These are phyloP conservation scores for Emydocephalus ijimae DNA, from an alignment of 2,113 vertebrate genomes.

Conservation along the genomic window DNA sequence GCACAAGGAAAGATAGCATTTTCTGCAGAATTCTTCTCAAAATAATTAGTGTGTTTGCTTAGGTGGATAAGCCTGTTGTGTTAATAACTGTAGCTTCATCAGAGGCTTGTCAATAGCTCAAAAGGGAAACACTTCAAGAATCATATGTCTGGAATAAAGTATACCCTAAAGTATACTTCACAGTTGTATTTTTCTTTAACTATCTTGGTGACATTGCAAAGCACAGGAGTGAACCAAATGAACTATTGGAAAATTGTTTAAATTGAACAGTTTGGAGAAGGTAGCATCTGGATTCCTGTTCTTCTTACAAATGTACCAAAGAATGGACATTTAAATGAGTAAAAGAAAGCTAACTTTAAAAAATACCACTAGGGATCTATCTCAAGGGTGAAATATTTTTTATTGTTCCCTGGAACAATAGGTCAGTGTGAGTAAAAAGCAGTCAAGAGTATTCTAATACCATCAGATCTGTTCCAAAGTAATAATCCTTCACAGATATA, in stretches of 20 bases:
- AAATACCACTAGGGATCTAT: constrained; percentile 23
- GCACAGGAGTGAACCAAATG: constrained; percentile 40
- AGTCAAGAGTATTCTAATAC: background rate
- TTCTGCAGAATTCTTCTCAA: constrained; percentile 35
- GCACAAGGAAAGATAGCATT: constrained; percentile 44
- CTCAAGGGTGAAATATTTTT: constrained; percentile 1
- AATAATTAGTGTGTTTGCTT: constrained; percentile 35
- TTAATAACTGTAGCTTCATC: constrained; percentile 39
- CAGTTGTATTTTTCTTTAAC: constrained; percentile 48
- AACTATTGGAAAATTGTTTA: constrained; percentile 37
- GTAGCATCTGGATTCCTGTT: background rate
- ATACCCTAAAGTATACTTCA: constrained; percentile 31
- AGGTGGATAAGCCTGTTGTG: constrained; percentile 39
- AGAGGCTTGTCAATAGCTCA: constrained; percentile 23
- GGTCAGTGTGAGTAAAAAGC: background rate
- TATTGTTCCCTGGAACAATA: constrained; percentile 29
- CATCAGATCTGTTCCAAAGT: background rate
- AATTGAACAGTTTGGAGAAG: constrained; percentile 26
- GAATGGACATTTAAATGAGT: background rate
- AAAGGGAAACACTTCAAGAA: constrained; percentile 35
- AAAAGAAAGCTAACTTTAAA: constrained; percentile 15
- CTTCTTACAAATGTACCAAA: constrained; percentile 4
- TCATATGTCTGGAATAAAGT: constrained; percentile 43
- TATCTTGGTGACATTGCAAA: constrained; percentile 51
- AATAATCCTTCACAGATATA: background rate